Evolutionary conservation across 2,113 vertebrate genomes (phyloP), one percentile per base, ranked within the genome.

Genomic region (Phylloscopus whistleri): DNA sequence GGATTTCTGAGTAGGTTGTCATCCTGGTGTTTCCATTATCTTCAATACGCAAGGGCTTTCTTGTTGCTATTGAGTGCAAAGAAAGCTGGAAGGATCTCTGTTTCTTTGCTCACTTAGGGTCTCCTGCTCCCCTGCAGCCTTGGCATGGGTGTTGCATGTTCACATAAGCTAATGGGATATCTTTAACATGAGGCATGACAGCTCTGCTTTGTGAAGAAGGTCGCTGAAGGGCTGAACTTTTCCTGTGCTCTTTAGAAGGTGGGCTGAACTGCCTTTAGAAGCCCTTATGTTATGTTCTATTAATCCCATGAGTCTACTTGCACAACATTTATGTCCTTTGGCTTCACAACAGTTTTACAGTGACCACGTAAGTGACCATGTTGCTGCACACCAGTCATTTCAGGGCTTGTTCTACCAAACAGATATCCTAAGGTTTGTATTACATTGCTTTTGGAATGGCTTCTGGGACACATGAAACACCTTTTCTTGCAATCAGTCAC

Each of bases 121-220:
- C 44, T 89, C 56, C 84, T 74, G 43, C n/a, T 20, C 24, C 74
- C 64, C 56, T 44, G 64, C 27, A 60, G 51, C n/a, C 33, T 56
- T 70, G 10, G 15, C 0, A 0, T 64, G 24, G 35, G 39, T 63
- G 48, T n/a, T 88, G 31, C 0, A 0, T 3, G 12, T 35, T 89
- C 53, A 46, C 41, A 16, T 13, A 41, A 60, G 21, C n/a, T 66
- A 48, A 39, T 66, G 59, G 67, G 14, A 16, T 59, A 21, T 35
- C 72, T 93, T 69, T 55, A 74, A 63, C 37, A 2, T 1, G 51
- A 35, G 83, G 51, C 9, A 11, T 10, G 51, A 66, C 37, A 86
- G 68, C 30, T 74, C 24, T 67, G 28, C 26, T 84, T 84, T 80
- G 31, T 59, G n/a, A 49, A 79, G 30, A 52, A 26, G 14, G 19